A percentile compares a stretch with the other conserved stretches of the same genome.
Conservation (phyloP, 2,888 invertebrate species). For the Pollenia griseotomentosa region DNA sequence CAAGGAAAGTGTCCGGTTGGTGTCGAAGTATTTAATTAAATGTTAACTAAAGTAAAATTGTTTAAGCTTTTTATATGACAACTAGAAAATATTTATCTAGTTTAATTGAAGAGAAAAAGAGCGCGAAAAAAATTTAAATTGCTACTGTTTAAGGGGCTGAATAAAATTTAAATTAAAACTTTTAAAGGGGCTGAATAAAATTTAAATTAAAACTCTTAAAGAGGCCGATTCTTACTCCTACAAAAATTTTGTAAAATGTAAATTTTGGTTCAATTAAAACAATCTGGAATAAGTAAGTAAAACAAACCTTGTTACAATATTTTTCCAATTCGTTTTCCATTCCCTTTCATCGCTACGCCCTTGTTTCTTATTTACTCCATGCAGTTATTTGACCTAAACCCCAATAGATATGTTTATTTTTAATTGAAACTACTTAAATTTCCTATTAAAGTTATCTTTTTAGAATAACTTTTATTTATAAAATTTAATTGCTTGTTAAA, state of each 20-base stretch:
- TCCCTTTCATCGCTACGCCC: neutral
- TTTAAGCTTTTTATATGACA: slow-evolving; percentile 18
- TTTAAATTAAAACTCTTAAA: too few relatives aligned
- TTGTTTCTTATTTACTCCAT: slow-evolving; percentile 28
- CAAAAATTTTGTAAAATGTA: too few relatives aligned
- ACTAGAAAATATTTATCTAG: neutral
- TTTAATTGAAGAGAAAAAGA: neutral
- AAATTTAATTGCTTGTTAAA: slow-evolving; percentile 11
- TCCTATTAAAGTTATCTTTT: slow-evolving; percentile 6
- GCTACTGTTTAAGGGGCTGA: neutral
- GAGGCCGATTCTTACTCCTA: too few relatives aligned
- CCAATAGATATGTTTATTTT: slow-evolving; percentile 39
- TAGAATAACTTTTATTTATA: slow-evolving; percentile 2
- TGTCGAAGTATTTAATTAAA: neutral
- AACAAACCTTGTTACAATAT: neutral
- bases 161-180: too few relatives aligned
- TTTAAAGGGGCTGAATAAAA: too few relatives aligned
- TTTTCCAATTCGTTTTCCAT: neutral
- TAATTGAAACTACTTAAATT: slow-evolving; percentile 24
- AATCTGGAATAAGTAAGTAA: too few relatives aligned
- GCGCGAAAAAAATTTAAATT: neutral
- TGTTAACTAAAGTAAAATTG: neutral
- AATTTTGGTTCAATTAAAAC: too few relatives aligned
- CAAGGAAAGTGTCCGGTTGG: neutral
- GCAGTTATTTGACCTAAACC: slow-evolving; percentile 67